Percentiles rank a stretch among this genome's conserved stretches.
Evolutionary conservation across 1,140 invertebrate species (phyloP).

Genomic region (Lepidurus arcticus): DNA sequence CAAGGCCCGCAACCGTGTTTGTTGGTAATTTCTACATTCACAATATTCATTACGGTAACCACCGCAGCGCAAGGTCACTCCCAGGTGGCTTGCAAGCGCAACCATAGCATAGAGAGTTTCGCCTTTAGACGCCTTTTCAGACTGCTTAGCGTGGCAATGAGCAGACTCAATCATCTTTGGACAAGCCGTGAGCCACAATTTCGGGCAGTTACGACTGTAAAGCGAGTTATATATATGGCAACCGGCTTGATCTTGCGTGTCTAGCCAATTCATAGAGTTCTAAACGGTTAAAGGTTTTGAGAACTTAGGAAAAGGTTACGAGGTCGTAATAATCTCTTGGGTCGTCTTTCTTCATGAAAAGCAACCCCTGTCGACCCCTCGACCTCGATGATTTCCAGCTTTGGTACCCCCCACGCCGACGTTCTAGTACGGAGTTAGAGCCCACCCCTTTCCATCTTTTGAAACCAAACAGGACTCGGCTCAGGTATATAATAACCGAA

Average conservation of each 20-base stretch:
- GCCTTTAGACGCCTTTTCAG: neutral
- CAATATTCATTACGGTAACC: neutral
- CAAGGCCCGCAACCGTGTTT: neutral
- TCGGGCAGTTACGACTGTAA: neutral
- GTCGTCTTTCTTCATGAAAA: conserved; percentile 19
- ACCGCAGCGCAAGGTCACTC: neutral
- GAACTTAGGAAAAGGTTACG: neutral
- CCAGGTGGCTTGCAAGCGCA: neutral
- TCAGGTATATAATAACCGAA: neutral
- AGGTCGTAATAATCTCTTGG: neutral
- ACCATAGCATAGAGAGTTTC: neutral
- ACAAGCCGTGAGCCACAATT: neutral
- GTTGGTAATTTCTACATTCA: neutral
- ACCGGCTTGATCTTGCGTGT: neutral
- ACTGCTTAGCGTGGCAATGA: neutral
- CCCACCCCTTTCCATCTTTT: neutral
- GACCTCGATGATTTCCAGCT: conserved; percentile 2
- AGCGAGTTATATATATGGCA: neutral
- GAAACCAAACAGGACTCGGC: too few species aligned
- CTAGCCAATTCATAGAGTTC: neutral
- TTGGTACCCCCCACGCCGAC: neutral
- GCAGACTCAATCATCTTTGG: neutral
- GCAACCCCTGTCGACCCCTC: conserved; percentile 11
- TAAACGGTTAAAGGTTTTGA: neutral
- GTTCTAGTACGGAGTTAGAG: neutral